These are phyloP conservation scores for Hyphantria cunea DNA, from an alignment of 1,140 invertebrate species.

Conservation along the genomic window DNA sequence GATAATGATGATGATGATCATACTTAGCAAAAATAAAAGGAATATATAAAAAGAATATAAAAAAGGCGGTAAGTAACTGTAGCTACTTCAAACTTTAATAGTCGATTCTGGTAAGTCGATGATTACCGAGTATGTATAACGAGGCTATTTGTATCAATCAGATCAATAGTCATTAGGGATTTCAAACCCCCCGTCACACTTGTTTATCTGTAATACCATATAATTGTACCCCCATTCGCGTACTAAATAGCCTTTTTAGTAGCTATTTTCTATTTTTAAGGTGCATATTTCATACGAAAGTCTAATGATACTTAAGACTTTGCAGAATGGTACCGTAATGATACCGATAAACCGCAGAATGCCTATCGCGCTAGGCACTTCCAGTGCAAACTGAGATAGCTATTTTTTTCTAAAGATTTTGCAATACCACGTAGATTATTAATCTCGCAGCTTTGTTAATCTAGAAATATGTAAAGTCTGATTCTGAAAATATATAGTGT, in stretches of 20 bases:
- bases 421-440: conserved; percentile 8
- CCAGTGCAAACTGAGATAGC: conserved; percentile 35
- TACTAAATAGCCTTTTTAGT: conserved; percentile 1
- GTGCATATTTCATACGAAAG: conserved; percentile 13
- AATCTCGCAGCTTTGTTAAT: neutral
- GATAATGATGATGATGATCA: too few relatives aligned
- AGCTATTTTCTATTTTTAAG: conserved; percentile 4
- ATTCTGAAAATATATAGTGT: too few relatives aligned
- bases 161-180: conserved; percentile 46
- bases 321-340: conserved; percentile 30
- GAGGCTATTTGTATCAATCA: conserved; percentile 63
- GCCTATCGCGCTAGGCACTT: conserved; percentile 43
- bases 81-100: neutral
- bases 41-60: too few relatives aligned
- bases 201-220: conserved; percentile 56
- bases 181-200: conserved; percentile 59
- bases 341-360: conserved; percentile 67
- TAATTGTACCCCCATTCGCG: conserved; percentile 43
- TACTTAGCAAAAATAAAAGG: too few relatives aligned
- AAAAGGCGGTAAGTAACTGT: too few relatives aligned
- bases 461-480: too few relatives aligned
- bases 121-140: conserved; percentile 42
- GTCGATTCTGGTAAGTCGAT: conserved; percentile 19
- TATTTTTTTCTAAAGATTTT: conserved; percentile 39
- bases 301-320: conserved; percentile 17